Conservation (phyloP, 2,113 vertebrate species). For the Propithecus coquereli region DNA sequence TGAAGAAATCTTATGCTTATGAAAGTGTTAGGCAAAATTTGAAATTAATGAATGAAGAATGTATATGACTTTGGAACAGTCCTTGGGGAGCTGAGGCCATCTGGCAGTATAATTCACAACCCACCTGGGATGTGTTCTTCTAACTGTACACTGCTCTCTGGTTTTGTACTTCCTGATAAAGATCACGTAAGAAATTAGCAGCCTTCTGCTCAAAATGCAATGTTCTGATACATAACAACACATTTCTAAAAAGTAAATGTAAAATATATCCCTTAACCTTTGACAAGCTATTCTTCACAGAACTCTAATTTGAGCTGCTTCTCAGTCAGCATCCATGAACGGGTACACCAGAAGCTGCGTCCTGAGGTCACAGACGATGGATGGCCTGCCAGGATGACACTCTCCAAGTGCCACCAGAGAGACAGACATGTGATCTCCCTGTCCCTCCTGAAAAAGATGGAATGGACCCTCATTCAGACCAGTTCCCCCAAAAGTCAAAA, state of each 20-base stretch:
- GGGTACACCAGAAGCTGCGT: background rate
- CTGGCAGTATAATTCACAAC: background rate
- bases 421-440: rapidly evolving
- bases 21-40: background rate
- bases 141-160: background rate
- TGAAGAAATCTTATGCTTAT: background rate
- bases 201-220: conserved; percentile 5
- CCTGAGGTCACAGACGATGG: background rate
- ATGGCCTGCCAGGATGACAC: background rate
- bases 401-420: background rate
- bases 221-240: background rate
- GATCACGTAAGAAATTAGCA: conserved; percentile 16
- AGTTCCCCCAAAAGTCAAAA: background rate
- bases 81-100: conserved; percentile 26
- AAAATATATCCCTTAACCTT: background rate
- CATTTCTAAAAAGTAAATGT: background rate
- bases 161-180: conserved; percentile 4
- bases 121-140: background rate
- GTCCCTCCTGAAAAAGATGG: background rate
- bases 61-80: background rate
- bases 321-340: background rate
- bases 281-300: background rate
- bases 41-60: conserved; percentile 51
- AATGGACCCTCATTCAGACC: background rate
- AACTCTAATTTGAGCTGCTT: background rate